Evolutionary conservation across 2,888 invertebrate species (phyloP).

Genomic region (Brachycybe producta): DNA sequence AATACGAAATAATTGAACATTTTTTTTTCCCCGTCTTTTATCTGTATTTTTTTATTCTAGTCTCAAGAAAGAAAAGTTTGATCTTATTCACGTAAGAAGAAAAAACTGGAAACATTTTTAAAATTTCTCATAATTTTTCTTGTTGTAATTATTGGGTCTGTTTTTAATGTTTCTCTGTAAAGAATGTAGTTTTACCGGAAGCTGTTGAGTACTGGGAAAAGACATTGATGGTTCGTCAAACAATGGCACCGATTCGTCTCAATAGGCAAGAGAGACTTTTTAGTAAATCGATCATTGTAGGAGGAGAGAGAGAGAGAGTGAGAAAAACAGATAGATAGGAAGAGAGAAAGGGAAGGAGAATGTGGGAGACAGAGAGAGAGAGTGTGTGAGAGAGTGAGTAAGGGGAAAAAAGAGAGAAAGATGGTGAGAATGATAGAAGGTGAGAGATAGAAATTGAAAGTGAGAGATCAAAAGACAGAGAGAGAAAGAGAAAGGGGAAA

Average conservation of each 20-base stretch:
- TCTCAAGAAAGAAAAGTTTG: slow-evolving; percentile 67
- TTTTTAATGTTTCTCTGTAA: slow-evolving; percentile 14
- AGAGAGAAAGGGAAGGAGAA: no score
- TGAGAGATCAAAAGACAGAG: no score
- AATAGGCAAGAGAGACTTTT: slow-evolving; percentile 51
- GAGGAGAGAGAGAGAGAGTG: no score
- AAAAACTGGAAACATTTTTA: neutral
- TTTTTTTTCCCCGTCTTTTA: slow-evolving; percentile 5
- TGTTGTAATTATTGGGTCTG: neutral
- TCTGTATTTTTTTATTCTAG: slow-evolving; percentile 46
- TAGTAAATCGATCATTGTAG: neutral
- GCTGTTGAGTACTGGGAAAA: slow-evolving; percentile 90
- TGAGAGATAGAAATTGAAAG: no score
- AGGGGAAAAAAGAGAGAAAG: no score
- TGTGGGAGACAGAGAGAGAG: no score
- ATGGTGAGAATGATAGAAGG: neutral
- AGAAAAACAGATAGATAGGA: no score
- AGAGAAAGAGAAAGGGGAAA: no score
- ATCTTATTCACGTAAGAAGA: slow-evolving; percentile 75
- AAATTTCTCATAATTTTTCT: neutral
- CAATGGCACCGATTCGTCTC: slow-evolving; percentile 68
- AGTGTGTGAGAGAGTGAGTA: no score
- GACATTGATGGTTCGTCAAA: slow-evolving; percentile 76
- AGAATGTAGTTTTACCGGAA: slow-evolving; percentile 68
- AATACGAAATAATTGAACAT: neutral